These are phyloP conservation scores for Aleiodes testaceus DNA, from an alignment of 2,888 invertebrate genomes.

Conservation along the genomic window DNA sequence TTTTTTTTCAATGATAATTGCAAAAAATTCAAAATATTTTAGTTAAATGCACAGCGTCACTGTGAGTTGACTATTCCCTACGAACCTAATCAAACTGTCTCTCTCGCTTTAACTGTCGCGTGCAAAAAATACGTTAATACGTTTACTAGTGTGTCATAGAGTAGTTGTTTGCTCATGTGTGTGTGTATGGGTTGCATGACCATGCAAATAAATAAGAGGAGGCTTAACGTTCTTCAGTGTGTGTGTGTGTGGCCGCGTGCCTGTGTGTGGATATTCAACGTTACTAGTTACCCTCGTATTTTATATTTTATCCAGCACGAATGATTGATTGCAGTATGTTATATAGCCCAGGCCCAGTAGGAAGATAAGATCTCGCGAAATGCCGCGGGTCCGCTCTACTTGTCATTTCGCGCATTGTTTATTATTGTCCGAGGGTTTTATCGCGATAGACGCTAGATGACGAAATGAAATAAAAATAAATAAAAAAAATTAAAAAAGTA, in stretches of 20 bases:
- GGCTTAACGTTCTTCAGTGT: slow-evolving; percentile 48
- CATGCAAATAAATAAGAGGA: slow-evolving; percentile 70
- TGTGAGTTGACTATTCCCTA: neutral
- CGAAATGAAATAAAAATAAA: slow-evolving; percentile 44
- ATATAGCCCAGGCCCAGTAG: slow-evolving; percentile 34
- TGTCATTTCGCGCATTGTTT: slow-evolving; percentile 72
- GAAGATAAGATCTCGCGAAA: slow-evolving; percentile 68
- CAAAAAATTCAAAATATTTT: neutral
- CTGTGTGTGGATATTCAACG: slow-evolving; percentile 47
- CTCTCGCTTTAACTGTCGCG: slow-evolving; percentile 58
- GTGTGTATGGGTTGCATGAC: slow-evolving; percentile 64
- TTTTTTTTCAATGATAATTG: neutral
- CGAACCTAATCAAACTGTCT: slow-evolving; percentile 61
- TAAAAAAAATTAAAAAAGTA: slow-evolving; percentile 39
- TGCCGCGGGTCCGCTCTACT: slow-evolving; percentile 63
- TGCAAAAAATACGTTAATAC: slow-evolving; percentile 71
- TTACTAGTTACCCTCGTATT: slow-evolving; percentile 63
- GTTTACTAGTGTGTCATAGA: slow-evolving; percentile 52
- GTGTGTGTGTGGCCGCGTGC: neutral
- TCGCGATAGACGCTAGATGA: slow-evolving; percentile 60
- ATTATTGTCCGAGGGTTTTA: slow-evolving; percentile 70
- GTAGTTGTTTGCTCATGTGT: slow-evolving; percentile 22
- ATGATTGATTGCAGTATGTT: slow-evolving; percentile 67
- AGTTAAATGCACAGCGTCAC: slow-evolving; percentile 39
- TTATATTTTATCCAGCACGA: slow-evolving; percentile 70